A percentile compares a stretch with the other conserved stretches of the same genome.
phyloP scores from a whole-genome alignment of 2,888 invertebrate genomes.

The Tetrapedia diversipes region DNA sequence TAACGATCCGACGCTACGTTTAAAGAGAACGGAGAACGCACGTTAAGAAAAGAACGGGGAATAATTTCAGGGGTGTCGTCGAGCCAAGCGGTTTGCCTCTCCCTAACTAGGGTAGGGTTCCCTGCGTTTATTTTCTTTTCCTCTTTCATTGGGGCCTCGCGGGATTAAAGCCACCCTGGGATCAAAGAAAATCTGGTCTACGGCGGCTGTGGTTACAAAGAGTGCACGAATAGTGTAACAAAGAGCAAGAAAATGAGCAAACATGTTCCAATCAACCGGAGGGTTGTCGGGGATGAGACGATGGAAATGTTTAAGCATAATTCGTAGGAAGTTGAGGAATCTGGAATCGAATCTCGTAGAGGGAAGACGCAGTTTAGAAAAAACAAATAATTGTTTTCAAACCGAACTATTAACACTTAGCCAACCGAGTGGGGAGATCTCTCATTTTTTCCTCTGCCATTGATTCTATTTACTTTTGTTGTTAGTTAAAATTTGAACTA shows the following conservation, averaged over 20 bases:
- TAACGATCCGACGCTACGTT: constrained; percentile 35
- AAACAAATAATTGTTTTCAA: too few species aligned
- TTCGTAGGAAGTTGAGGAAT: background rate
- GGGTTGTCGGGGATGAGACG: background rate
- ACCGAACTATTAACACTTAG: too few species aligned
- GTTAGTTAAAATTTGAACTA: too few species aligned
- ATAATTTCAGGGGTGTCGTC: constrained; percentile 40
- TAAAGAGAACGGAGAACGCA: constrained; percentile 12
- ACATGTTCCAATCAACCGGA: constrained; percentile 25
- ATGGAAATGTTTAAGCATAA: background rate
- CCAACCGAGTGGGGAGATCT: too few species aligned
- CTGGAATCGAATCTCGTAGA: background rate
- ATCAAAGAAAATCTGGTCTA: too few species aligned
- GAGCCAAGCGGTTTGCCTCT: constrained; percentile 18
- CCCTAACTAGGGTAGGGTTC: constrained; percentile 44
- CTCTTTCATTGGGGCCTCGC: background rate
- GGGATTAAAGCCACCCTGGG: constrained; percentile 13
- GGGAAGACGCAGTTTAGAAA: too few species aligned
- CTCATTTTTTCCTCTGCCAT: too few species aligned
- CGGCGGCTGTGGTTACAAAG: too few species aligned
- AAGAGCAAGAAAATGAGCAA: constrained; percentile 29
- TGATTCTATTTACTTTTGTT: too few species aligned
- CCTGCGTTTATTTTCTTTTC: constrained; percentile 45
- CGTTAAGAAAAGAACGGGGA: constrained; percentile 22
- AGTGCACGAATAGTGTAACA: background rate